phyloP scores from a whole-genome alignment of 1,140 invertebrate genomes.

The Achatina immaculata region DNA sequence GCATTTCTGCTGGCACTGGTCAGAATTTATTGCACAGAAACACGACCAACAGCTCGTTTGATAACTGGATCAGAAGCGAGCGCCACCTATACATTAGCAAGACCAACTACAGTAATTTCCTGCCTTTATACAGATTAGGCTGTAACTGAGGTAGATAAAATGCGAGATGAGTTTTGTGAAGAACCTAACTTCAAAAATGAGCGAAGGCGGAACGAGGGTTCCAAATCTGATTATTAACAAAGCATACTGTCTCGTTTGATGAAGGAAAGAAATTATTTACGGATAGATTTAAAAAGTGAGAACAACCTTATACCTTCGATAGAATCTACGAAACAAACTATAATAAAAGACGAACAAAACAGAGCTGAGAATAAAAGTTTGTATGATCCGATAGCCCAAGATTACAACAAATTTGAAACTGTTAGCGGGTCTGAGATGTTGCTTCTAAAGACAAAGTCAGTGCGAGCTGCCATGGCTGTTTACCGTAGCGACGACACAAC shows the following conservation, averaged over 20 bases:
- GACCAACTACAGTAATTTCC: background rate
- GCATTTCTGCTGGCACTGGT: no score
- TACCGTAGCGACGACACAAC: background rate
- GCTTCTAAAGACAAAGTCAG: background rate
- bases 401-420: slow-evolving; percentile 9
- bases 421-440: slow-evolving; percentile 25
- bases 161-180: background rate
- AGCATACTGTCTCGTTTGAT: background rate
- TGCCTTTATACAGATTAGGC: background rate
- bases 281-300: background rate
- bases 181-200: background rate
- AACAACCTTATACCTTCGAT: background rate
- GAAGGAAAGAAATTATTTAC: background rate
- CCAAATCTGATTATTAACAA: background rate
- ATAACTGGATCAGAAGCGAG: no score
- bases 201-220: background rate
- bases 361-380: no score
- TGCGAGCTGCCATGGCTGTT: background rate
- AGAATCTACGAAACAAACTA: background rate
- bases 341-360: no score
- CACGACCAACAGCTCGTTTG: no score
- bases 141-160: background rate
- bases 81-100: background rate
- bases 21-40: no score
- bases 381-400: background rate